A percentile compares a stretch with the other conserved stretches of the same genome.
Conservation (phyloP, 1,140 invertebrate species). For the Drosophila murphyi region DNA sequence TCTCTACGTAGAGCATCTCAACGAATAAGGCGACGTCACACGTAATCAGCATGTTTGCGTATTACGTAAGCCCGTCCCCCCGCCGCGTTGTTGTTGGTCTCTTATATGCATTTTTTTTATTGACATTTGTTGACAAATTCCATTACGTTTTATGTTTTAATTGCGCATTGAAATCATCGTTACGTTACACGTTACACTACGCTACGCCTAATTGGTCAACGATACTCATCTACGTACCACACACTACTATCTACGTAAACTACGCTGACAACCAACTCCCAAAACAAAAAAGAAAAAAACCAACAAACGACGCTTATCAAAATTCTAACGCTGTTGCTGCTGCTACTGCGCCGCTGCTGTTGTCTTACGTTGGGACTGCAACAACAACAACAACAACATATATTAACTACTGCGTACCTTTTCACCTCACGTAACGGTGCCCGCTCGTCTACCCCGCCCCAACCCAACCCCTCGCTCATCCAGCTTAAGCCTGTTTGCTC, state of each 20-base stretch:
- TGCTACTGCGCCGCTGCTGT: constrained; percentile 29
- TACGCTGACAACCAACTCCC: neutral
- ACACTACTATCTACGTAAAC: neutral
- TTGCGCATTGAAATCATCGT: constrained; percentile 42
- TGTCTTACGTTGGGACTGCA: constrained; percentile 24
- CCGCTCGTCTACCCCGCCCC: neutral
- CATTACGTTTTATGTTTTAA: constrained; percentile 44
- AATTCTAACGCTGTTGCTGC: constrained; percentile 71
- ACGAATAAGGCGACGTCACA: constrained; percentile 35
- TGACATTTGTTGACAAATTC: constrained; percentile 43
- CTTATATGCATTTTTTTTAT: constrained; percentile 27
- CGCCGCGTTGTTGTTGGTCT: constrained; percentile 11
- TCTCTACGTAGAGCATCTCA: constrained; percentile 19
- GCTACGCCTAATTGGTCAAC: constrained; percentile 57
- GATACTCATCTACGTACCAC: constrained; percentile 32
- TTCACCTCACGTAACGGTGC: constrained; percentile 14
- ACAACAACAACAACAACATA: constrained; percentile 39
- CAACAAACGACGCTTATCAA: constrained; percentile 56
- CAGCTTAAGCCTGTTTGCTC: constrained; percentile 12
- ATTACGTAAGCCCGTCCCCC: constrained; percentile 20
- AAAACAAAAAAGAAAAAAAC: no score
- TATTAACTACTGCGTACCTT: constrained; percentile 36
- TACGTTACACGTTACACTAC: constrained; percentile 37
- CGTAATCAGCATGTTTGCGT: constrained; percentile 47
- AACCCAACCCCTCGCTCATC: constrained; percentile 3